A percentile compares a stretch with the other conserved stretches of the same genome.
These are phyloP conservation scores for Masnerella sp. DNA, from an alignment of 2,888 invertebrate species.

Conservation along the genomic window DNA sequence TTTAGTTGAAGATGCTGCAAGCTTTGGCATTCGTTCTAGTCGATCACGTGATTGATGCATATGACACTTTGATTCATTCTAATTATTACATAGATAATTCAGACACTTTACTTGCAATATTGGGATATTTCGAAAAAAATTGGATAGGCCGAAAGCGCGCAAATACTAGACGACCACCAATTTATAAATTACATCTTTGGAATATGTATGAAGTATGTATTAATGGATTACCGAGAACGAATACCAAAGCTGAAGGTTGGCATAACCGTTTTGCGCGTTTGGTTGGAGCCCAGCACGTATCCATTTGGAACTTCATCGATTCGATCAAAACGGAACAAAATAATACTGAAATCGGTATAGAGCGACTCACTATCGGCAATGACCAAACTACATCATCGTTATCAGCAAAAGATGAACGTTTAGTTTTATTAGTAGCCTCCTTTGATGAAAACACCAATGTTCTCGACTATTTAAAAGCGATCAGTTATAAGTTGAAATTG, in stretches of 20 bases:
- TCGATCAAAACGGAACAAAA: not conserved
- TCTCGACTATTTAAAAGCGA: no score
- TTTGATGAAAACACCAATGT: no score
- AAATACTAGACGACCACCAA: not conserved
- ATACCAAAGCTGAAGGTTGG: slow-evolving; percentile 4
- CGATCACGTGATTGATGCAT: not conserved
- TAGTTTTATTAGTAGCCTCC: no score
- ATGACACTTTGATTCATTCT: not conserved
- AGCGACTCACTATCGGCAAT: not conserved
- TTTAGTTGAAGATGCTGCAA: slow-evolving; percentile 1
- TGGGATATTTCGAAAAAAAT: slow-evolving; percentile 7
- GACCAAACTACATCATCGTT: not conserved
- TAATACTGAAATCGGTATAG: not conserved
- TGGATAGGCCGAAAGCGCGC: not conserved
- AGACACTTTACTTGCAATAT: not conserved
- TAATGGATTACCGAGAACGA: not conserved
- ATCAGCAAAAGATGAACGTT: not conserved
- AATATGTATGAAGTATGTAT: not conserved
- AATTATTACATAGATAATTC: slow-evolving; percentile 1
- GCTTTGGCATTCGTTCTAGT: slow-evolving; percentile 2
- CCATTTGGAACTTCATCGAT: slow-evolving; percentile 1
- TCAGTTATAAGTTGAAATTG: no score
- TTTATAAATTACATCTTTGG: not conserved
- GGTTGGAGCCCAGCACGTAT: slow-evolving; percentile 2
- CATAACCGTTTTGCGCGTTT: slow-evolving; percentile 1